These are phyloP conservation scores for Merluccius polli DNA, from an alignment of 2,797 vertebrate genomes.

Conservation along the genomic window DNA sequence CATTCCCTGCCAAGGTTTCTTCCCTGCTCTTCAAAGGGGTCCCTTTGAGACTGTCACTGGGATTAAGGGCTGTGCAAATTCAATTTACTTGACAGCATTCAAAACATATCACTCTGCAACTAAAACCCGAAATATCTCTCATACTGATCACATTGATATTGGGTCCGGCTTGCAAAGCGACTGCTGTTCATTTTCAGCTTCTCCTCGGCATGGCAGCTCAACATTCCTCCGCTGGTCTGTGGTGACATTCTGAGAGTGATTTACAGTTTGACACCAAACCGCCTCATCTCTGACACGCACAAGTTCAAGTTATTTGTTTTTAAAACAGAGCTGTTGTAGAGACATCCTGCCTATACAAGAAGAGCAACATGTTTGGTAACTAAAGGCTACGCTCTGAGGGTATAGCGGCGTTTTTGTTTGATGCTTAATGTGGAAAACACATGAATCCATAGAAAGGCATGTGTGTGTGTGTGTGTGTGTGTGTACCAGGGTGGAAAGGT, in stretches of 20 bases:
- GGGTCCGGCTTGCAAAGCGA: background rate
- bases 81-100: background rate
- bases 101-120: background rate
- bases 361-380: background rate
- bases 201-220: background rate
- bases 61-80: too few relatives aligned
- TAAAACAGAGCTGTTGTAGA: background rate
- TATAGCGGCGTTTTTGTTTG: background rate
- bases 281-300: background rate
- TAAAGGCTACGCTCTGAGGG: background rate
- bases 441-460: background rate
- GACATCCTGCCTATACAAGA: background rate
- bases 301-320: background rate
- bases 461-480: background rate
- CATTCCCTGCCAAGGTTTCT: too few relatives aligned
- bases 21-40: too few relatives aligned
- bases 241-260: constrained; percentile 2
- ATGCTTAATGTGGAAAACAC: background rate
- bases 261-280: background rate
- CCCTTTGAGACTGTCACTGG: too few relatives aligned
- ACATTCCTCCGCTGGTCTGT: background rate
- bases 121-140: background rate
- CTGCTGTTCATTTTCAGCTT: background rate
- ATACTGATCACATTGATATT: background rate
- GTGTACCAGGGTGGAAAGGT: background rate